Conservation (phyloP, 2,113 vertebrate genomes). For the Hypocryptadius cinnamomeus region DNA sequence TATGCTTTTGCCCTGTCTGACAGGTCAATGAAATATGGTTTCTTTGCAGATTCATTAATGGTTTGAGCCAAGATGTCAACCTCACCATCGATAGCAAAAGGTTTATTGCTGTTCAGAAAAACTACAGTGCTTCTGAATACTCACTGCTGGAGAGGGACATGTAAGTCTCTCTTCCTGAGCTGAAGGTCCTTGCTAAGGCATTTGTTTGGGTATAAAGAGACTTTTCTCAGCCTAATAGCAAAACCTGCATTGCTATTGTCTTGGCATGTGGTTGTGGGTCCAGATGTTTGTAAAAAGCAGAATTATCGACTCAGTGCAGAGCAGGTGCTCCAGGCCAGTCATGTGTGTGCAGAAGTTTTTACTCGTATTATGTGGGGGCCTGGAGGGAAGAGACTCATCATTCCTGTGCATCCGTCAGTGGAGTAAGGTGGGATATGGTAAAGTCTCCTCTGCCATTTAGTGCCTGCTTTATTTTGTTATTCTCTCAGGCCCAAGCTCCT, state of each 20-base stretch:
- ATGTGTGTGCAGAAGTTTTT: not conserved
- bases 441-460: not conserved
- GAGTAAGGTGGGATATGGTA: not conserved
- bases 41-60: constrained; percentile 85
- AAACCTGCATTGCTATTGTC: not conserved
- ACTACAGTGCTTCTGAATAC: constrained; percentile 70
- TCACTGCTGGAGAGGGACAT: constrained; percentile 59
- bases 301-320: not conserved
- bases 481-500: not conserved
- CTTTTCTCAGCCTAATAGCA: not conserved
- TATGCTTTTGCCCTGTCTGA: not conserved
- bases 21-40: not conserved
- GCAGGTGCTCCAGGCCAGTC: not conserved
- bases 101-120: constrained; percentile 39
- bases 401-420: not conserved
- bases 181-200: not conserved
- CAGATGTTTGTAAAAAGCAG: not conserved
- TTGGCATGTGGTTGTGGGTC: not conserved
- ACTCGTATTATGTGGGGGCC: not conserved
- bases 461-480: not conserved
- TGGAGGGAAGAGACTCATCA: not conserved
- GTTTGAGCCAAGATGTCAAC: constrained; percentile 64
- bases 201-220: not conserved
- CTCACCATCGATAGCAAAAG: constrained; percentile 58
- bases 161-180: constrained; percentile 73